Evolutionary conservation across 2,797 vertebrate species (phyloP), one percentile per base, ranked within the genome.

Genomic region (Psittacula echo): DNA sequence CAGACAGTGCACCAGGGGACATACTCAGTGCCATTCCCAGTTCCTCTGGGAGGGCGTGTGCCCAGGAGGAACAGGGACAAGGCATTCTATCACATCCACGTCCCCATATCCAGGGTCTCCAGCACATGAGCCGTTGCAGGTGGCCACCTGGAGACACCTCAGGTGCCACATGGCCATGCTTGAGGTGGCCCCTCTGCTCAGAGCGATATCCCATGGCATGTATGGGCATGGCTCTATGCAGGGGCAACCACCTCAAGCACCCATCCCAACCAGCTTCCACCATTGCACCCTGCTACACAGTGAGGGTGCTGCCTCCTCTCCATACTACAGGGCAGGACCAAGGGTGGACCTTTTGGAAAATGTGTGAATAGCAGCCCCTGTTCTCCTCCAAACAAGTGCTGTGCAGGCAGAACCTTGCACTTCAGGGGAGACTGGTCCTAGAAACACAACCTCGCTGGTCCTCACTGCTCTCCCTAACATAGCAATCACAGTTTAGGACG

Each of bases 151-250:
- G 34, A 75, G 34, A 62, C 9, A 34, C 7, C 11, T 26, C 34
- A 39, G 5, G 7, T 56, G 51, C 42, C 3, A 29, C 0, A 0
- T 50, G 34, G 34, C 22, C 4, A 1, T 53, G 19, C n/a, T 70
- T 2, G 2, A 32, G 27, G 18, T 51, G 47, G 12, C 21, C 23
- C 16, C 41, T 60, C 34, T 60, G 51, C 54, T 54, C 13, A 47
- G 23, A 82, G 17, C 0, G 1, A 47, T 42, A 58, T 2, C 54
- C 18, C 10, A 9, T 23, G 22, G 20, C n/a, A 29, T 4, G 4
- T 34, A 16, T 30, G n/a, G 39, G n/a, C n/a, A 37, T 1, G 10
- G 42, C 10, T 94, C 21, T 4, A 4, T 1, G 3, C 11, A 58
- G 32, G 18, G 11, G 5, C 12, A 10, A 62, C 15, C 26, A 41